Percentiles rank a stretch among this genome's conserved stretches.
phyloP scores from a whole-genome alignment of 2,113 vertebrate species.

The Sturnira hondurensis region DNA sequence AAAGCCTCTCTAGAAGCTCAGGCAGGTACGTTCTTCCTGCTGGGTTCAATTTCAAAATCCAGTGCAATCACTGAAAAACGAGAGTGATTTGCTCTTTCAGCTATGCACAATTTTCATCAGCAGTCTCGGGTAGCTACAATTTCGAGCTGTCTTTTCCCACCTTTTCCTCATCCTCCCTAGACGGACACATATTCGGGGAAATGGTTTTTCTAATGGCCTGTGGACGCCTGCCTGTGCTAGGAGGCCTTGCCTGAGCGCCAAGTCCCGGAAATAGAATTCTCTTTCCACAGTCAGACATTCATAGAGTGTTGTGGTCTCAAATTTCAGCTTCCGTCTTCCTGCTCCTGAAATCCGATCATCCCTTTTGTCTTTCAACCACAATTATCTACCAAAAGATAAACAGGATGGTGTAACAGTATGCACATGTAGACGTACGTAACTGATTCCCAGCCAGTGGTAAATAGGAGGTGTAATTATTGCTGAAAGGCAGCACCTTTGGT shows the following conservation, averaged over 20 bases:
- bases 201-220: background rate
- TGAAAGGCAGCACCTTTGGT: background rate
- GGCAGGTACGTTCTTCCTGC: constrained; percentile 23
- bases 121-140: constrained; percentile 2
- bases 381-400: background rate
- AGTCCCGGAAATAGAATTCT: background rate
- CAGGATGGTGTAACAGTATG: background rate
- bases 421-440: background rate
- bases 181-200: background rate
- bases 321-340: background rate
- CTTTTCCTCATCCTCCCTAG: background rate
- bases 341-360: background rate
- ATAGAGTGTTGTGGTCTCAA: background rate
- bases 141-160: background rate
- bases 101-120: constrained; percentile 40
- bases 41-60: constrained; percentile 65
- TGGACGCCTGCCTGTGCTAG: background rate
- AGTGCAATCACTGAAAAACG: constrained; percentile 33
- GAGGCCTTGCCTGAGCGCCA: background rate
- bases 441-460: background rate
- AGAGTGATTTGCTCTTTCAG: constrained; percentile 40
- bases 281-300: constrained; percentile 27
- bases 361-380: background rate
- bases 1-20: background rate
- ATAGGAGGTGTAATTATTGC: constrained; percentile 13